Conservation (phyloP, 2,888 invertebrate species). For the Electrophaes corylata region DNA sequence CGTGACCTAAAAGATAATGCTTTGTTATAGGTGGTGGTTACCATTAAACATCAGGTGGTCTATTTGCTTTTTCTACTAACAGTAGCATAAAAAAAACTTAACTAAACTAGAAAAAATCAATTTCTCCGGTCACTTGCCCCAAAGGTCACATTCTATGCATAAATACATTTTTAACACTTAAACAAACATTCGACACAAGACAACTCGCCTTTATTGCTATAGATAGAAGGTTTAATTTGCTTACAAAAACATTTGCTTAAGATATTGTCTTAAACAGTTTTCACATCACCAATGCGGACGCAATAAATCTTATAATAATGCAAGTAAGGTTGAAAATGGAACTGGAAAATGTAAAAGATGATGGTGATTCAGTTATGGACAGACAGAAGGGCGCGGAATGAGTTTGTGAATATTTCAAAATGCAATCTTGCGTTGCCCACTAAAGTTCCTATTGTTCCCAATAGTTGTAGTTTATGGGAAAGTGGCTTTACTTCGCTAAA, state of each 20-base stretch:
- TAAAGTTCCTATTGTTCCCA: slow-evolving; percentile 76
- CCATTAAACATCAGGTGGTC: too few species aligned
- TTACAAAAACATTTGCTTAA: slow-evolving; percentile 17
- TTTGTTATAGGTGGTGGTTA: too few species aligned
- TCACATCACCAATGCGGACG: not conserved
- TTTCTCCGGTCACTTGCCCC: slow-evolving; percentile 62
- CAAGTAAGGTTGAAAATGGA: slow-evolving; percentile 43
- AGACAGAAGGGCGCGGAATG: slow-evolving; percentile 78
- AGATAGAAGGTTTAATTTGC: slow-evolving; percentile 52
- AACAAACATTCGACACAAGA: slow-evolving; percentile 29
- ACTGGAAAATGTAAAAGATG: slow-evolving; percentile 28
- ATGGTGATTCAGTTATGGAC: slow-evolving; percentile 61
- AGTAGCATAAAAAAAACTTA: too few species aligned
- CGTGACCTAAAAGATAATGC: too few species aligned
- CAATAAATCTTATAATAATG: slow-evolving; percentile 14
- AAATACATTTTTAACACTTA: slow-evolving; percentile 58
- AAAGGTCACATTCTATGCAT: slow-evolving; percentile 67
- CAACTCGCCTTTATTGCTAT: slow-evolving; percentile 40
- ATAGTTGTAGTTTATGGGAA: slow-evolving; percentile 38
- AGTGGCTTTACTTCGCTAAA: slow-evolving; percentile 57
- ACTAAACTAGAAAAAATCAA: slow-evolving; percentile 60
- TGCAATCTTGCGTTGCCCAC: slow-evolving; percentile 77
- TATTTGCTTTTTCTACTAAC: too few species aligned
- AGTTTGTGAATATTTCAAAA: slow-evolving; percentile 81
- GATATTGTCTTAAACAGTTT: slow-evolving; percentile 13